Base-by-base conservation (phyloP, 2,888 invertebrate genomes). In the Meiosimyza platycephala region DNA sequence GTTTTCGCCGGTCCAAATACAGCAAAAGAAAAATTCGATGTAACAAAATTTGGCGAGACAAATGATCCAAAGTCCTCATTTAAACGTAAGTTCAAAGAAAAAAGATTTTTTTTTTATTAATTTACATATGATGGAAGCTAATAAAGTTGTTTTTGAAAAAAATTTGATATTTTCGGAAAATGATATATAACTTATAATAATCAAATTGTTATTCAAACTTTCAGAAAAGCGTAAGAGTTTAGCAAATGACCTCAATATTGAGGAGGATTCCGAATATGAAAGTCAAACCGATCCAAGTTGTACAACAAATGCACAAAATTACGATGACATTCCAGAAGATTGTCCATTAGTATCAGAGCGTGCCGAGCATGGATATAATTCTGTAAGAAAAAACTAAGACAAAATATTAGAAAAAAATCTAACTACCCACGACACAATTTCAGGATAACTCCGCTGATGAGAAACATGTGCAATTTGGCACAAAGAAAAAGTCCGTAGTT, bases 1-100 rank as follows among this genome's bases (percentile, higher is more conserved):
- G 94, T 95, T 82, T 94, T 95, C 87, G 93, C 93, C 87, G 91
- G 91, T 89, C 89, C 90, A 86, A 87, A 86, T 78, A 87, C 88
- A 75, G 89, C 90, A 80, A 85, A 83, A 78, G 86, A 86, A 33
- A 89, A 89, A 82, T 92, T 91, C 88, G 89, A 91, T 89, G 89
- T 92, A 84, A 88, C 90, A 80, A 88, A 88, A 72, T 86, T 90
- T 76, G 88, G 89, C 77, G 85, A 86, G 79, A 83, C 83, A 54
- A 82, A 79, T 76, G 79, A 79, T 68, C 81, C 81, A 48, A 82
- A 85, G 64, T 86, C 86, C 73, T 82, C 85, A 68, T 82, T 82
- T 67, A 86, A 82, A 76, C 79, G 83, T 83, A 74, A 70, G 81
- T 74, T 7, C 6, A n/a, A 40, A 40, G n/a, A n/a, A n/a, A n/a